Conservation (phyloP, 1,140 invertebrate species). For the Grapholita molesta region DNA sequence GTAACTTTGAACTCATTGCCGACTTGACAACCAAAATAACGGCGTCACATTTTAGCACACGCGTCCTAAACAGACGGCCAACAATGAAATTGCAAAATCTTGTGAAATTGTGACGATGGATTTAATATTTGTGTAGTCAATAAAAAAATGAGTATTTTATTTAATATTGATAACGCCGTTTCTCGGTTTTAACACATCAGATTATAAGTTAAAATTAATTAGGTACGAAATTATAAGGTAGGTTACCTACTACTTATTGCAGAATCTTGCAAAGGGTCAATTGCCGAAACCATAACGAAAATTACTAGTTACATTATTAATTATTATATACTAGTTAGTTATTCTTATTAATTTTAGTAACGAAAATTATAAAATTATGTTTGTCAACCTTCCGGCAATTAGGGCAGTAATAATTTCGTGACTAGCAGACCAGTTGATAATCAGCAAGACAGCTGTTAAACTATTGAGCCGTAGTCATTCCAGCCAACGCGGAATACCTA, state of each 20-base stretch:
- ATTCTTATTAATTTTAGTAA: too few species aligned
- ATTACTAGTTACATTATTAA: too few species aligned
- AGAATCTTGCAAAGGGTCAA: too few species aligned
- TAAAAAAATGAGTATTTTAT: background rate
- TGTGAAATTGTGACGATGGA: constrained; percentile 26
- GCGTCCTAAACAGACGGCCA: constrained; percentile 34
- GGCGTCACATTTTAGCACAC: constrained; percentile 28
- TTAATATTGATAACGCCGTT: too few species aligned
- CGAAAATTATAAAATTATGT: too few species aligned
- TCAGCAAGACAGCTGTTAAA: background rate
- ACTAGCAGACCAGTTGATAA: background rate
- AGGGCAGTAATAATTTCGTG: background rate
- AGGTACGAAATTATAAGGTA: too few species aligned
- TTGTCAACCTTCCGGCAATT: too few species aligned
- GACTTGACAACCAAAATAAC: constrained; percentile 28
- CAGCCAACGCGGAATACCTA: background rate
- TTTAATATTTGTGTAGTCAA: background rate
- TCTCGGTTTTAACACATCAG: too few species aligned
- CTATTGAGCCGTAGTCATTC: background rate
- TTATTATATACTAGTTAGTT: too few species aligned
- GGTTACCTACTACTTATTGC: too few species aligned
- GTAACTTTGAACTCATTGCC: constrained; percentile 40
- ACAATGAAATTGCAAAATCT: constrained; percentile 26
- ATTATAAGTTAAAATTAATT: too few species aligned
- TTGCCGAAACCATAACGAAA: too few species aligned